Evolutionary conservation across 1,140 invertebrate species (phyloP), one percentile per base, ranked within the genome.

Genomic region (Micrasema minimum): DNA sequence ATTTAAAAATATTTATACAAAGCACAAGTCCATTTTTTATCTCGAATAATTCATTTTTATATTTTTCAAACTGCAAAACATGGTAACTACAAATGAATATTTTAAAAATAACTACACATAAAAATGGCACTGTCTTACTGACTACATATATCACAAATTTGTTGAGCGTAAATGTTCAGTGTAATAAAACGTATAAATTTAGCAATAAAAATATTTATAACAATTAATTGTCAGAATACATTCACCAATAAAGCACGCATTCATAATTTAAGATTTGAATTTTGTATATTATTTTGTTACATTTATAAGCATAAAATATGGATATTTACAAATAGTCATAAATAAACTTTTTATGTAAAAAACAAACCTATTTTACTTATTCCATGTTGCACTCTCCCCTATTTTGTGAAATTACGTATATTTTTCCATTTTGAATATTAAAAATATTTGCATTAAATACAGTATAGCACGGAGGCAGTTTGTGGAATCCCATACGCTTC

Each of bases 261-360:
- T 61, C 43, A 61, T 48, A 69, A 31, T 71, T 65, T 65, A 59
- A 59, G 51, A 35, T 62, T 66, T 31, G 59, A 69, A 72, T 68
- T 68, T 64, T 68, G 55, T 64, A 69, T 72, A 67, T 65, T 72
- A 72, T 64, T 69, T 72, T 68, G 71, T 66, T 72, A 72, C 41
- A 67, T 72, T 72, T 72, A 51, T 72, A 72, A 72, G 53, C 53
- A 62, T 67, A 71, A 51, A 53, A 71, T 70, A 66, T 71, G 69
- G 53, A 71, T 71, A 71, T 71, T 69, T 67, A 69, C 51, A 69
- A 57, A 71, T 71, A 71, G 61, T 71, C 64, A 66, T 71, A 53
- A 64, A 71, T 50, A 66, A 71, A 71, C 69, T 35, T 71, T 71
- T 71, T 71, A 71, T 66, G 55, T 66, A 71, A 64, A 64, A 45